These are phyloP conservation scores for Heterodera filipjevi DNA, from an alignment of 2,888 invertebrate genomes.

Conservation along the genomic window DNA sequence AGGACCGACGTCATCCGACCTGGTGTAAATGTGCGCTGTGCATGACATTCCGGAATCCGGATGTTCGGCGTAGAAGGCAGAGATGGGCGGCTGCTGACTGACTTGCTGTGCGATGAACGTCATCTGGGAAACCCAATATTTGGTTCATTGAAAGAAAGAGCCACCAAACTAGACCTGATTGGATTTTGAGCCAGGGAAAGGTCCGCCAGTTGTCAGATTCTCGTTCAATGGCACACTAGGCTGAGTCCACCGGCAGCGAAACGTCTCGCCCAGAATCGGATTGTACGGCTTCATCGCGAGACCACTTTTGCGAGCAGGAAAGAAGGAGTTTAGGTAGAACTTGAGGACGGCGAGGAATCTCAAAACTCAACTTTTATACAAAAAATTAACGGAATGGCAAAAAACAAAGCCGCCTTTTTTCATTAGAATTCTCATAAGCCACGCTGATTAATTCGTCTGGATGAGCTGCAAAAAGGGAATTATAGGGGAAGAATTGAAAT, in stretches of 20 bases:
- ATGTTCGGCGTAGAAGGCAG: conserved; percentile 90
- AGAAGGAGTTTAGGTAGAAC: conserved; percentile 98
- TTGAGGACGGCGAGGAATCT: conserved; percentile 72
- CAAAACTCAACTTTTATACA: no score
- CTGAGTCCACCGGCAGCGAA: conserved; percentile 70
- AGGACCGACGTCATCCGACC: conserved; percentile 66
- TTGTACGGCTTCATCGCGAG: conserved; percentile 99
- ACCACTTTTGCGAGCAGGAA: conserved; percentile 92
- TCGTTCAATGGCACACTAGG: conserved; percentile 43
- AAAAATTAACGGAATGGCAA: conserved; percentile 72
- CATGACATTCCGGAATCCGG: conserved; percentile 85
- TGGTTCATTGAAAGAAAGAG: no score
- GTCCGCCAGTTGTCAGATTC: conserved; percentile 32
- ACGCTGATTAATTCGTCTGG: conserved; percentile 86
- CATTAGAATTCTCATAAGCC: conserved; percentile 70
- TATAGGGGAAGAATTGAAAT: no score
- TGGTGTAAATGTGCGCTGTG: conserved; percentile 85
- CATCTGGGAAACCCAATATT: no score
- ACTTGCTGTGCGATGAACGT: not conserved
- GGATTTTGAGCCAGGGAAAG: no score
- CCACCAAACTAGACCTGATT: no score
- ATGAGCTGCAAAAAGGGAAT: conserved; percentile 74
- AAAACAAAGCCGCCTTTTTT: conserved; percentile 55
- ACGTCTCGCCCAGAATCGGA: conserved; percentile 94
- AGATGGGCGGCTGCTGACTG: not conserved